Conservation (phyloP, 2,797 vertebrate species). For the Acanthiza pusilla region DNA sequence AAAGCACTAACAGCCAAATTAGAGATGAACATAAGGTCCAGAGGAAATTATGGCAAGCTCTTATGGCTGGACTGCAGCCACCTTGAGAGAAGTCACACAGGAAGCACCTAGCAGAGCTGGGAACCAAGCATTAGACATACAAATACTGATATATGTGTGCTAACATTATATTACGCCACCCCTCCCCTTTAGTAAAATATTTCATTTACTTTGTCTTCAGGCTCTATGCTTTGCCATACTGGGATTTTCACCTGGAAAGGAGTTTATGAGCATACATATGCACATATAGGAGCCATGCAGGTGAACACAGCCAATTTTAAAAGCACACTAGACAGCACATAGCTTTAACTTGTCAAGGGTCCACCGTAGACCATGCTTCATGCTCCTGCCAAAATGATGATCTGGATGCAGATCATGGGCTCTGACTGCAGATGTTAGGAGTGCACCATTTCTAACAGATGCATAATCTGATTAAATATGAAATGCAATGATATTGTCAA, state of each 20-base stretch:
- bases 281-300: background rate
- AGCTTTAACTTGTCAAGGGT: constrained; percentile 24
- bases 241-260: background rate
- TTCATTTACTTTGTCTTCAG: background rate
- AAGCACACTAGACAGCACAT: background rate
- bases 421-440: constrained; percentile 73
- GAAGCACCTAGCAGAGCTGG: background rate
- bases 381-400: constrained; percentile 48
- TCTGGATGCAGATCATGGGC: constrained; percentile 68
- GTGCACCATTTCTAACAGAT: constrained; percentile 74
- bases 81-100: background rate
- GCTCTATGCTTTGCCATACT: background rate
- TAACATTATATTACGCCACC: background rate
- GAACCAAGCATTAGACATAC: background rate
- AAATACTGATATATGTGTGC: fast-evolving
- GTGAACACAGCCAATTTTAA: background rate
- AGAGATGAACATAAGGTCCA: background rate
- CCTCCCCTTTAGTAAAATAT: background rate
- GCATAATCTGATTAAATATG: constrained; percentile 80
- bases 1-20: background rate
- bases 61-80: background rate
- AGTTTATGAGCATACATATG: background rate
- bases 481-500: constrained; percentile 80
- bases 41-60: background rate
- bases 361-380: background rate